Evolutionary conservation across 2,888 invertebrate species (phyloP).

Genomic region (Teinopalpus imperialis): DNA sequence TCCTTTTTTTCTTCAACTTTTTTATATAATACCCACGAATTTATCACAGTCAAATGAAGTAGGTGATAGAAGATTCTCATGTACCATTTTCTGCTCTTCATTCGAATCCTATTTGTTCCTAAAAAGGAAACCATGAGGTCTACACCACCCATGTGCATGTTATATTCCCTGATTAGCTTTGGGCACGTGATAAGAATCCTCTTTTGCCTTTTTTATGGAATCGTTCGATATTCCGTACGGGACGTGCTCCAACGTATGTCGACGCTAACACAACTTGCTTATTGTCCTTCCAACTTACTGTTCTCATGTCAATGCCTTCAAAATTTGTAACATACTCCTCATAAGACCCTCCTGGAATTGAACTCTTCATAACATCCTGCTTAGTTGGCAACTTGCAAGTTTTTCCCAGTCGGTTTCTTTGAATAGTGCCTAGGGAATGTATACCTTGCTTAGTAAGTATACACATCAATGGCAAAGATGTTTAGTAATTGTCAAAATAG

Average conservation of each 20-base stretch:
- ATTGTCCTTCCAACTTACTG: conserved; percentile 47
- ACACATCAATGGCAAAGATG: conserved; percentile 37
- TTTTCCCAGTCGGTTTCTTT: conserved; percentile 38
- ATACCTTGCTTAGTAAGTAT: conserved; percentile 41
- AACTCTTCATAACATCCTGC: conserved; percentile 44
- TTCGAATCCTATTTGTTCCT: background rate
- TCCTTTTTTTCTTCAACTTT: conserved; percentile 19
- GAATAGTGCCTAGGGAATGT: conserved; percentile 41
- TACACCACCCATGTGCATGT: conserved; percentile 49
- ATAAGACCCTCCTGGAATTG: conserved; percentile 45
- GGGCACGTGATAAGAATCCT: conserved; percentile 46
- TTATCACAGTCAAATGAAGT: conserved; percentile 26
- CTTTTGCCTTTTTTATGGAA: conserved; percentile 42
- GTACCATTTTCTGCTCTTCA: conserved; percentile 8
- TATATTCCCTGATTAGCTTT: conserved; percentile 44
- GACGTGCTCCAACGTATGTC: conserved; percentile 40
- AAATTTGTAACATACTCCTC: conserved; percentile 43
- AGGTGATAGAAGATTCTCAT: conserved; percentile 25
- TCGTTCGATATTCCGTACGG: conserved; percentile 40
- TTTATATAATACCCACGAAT: conserved; percentile 23
- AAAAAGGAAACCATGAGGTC: conserved; percentile 44
- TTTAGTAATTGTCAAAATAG: conserved; percentile 44
- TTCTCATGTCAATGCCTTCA: conserved; percentile 42
- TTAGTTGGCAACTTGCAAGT: conserved; percentile 34
- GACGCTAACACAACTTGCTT: conserved; percentile 43